Evolutionary conservation across 2,888 invertebrate genomes (phyloP).

Genomic region (Rotaria macrura): DNA sequence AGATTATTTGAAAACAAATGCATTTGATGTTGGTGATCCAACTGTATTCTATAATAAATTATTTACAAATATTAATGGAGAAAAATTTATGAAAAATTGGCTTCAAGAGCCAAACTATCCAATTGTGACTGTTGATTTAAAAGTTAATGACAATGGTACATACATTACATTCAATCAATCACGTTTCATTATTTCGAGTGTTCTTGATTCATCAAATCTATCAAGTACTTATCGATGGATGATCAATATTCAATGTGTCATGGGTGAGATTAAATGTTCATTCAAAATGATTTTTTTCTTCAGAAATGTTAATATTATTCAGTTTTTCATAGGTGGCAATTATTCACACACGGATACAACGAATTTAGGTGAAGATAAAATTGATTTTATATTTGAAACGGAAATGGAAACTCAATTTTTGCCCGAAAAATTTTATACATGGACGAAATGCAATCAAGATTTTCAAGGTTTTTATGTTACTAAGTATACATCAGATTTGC

Average conservation of each 20-base stretch:
- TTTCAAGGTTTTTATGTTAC: conserved; percentile 31
- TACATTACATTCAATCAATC: conserved; percentile 24
- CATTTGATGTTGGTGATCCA: conserved; percentile 19
- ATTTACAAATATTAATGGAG: conserved; percentile 21
- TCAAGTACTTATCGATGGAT: not conserved
- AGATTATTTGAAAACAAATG: conserved; percentile 26
- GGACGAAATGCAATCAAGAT: conserved; percentile 31
- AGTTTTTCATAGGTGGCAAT: not conserved
- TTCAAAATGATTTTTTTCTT: not conserved
- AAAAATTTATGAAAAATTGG: conserved; percentile 33
- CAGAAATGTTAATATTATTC: not conserved
- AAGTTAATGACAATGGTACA: not conserved
- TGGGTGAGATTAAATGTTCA: not conserved
- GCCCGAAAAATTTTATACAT: conserved; percentile 7
- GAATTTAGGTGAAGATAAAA: not conserved
- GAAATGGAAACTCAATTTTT: not conserved
- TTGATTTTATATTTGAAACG: conserved; percentile 23
- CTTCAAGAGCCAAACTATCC: conserved; percentile 29
- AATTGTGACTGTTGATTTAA: conserved; percentile 22
- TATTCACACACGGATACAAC: not conserved
- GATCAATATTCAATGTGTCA: not conserved
- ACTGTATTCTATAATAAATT: conserved; percentile 27
- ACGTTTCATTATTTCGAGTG: conserved; percentile 22
- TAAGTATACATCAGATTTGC: not conserved
- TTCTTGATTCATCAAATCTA: not conserved